Evolutionary conservation across 2,113 vertebrate species (phyloP), one percentile per base, ranked within the genome.

Genomic region (Lepisosteus osseus): DNA sequence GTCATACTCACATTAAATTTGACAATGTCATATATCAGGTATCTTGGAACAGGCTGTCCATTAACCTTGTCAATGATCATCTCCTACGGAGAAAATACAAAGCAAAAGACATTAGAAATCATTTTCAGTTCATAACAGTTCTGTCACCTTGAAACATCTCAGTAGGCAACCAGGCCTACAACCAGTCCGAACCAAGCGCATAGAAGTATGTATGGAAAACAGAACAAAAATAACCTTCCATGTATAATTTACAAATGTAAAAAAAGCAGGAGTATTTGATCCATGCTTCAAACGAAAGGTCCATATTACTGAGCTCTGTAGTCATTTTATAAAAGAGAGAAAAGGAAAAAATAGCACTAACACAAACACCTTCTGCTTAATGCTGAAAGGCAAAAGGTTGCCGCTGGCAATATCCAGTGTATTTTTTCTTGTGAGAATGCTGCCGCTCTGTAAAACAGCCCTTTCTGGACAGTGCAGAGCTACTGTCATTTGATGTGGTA

Each of bases 21-120:
- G 87, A 99, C 93, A 87, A 99, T 99, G 91, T 98, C 97, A 54
- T 99, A 99, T 90, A 99, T 99, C 90, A 99, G 93, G 83, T 97
- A 99, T 70, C 96, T 94, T 59, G 97, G 97, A 77, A 99, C 95
- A 0, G 93, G 92, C 76, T 97, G 95, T 79, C 95, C 96, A 17
- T 99, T 97, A 82, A 99, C 97, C 85, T 94, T 98, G 93, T 99
- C 97, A 68, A 99, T 91, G 79, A 99, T 98, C 97, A 99, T 99
- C 92, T 99, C 96, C 97, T 99, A 87, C 84, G 59, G 29, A 55
- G 56, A 61, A 13, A 70, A 29, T 87, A 73, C 80, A 80, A 84
- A 90, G 43, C 87, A 63, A 76, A 68, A 7, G 5, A 69, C 42
- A 65, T 55, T 11, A 29, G 61, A 42, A 62, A 40, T 11, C 12